Evolutionary conservation across 2,113 vertebrate species (phyloP), one percentile per base, ranked within the genome.

Genomic region (Craseonycteris thonglongyai): DNA sequence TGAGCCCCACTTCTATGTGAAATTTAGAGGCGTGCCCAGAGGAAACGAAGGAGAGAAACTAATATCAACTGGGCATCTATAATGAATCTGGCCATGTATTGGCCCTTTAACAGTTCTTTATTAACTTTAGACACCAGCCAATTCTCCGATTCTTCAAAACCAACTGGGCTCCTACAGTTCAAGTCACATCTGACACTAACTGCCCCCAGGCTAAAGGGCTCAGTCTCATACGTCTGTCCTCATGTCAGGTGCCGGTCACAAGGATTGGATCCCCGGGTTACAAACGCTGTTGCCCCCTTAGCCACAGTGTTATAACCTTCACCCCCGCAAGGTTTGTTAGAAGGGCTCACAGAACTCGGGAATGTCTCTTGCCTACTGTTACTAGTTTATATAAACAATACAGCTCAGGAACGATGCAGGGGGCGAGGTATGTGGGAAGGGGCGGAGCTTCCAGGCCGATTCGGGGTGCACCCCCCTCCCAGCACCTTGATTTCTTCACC

Each of bases 391-490:
- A 21, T 26, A 33, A 61, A 93, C 6, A 51, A 13, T 30, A 15
- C 4, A 28, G 24, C 18, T 5, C 33, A 38, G 76, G 35, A 63
- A 40, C 3, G 26, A 7, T 8, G 6, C 40, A 14, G 6, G 4
- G 7, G 91, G 3, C 42, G 28, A 40, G 83, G 42, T 7, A 10
- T 45, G 8, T 2, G 19, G 49, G 19, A 16, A 38, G 59, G 21
- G 54, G 19, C 0, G 0, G 56, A 40, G 56, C 7, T 22, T 65
- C 80, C 7, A 0, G 11, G 45, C 47, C 58, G 3, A 19, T 10
- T 42, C 63, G n/a, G 24, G 72, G 42, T 18, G 28, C 3, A 54
- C 30, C 47, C 24, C 28, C 22, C 47, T 38, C 24, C 59, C 61
- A 35, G 74, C 54, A 35, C 35, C 15, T 49, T 1, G 12, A 15